Base-by-base conservation (phyloP, 1,140 invertebrate genomes). In the Eubasilissa regina region DNA sequence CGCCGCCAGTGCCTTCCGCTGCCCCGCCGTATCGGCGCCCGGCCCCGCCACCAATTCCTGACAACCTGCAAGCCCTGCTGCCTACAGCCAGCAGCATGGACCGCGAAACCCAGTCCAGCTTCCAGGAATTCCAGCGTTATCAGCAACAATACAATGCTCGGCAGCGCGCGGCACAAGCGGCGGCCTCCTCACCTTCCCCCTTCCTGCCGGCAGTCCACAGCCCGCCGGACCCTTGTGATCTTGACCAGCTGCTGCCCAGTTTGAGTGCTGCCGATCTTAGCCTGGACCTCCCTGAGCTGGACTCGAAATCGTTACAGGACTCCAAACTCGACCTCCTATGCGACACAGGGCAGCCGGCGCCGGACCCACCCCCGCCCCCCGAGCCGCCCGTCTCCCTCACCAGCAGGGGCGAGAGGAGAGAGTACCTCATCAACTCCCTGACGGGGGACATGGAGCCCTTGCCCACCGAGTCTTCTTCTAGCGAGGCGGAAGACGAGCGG, bases 371-470 rank as follows among this genome's bases (percentile, higher is more conserved):
- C 66, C 81, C 84, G 79, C 48, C 83, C 84, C 68, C 74, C 66
- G 84, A 35, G 64, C 79, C 77, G 76, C 84, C 66, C 80, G 81
- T 13, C 17, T 47, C 80, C 48, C 75, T 86, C 12, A 91, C 90
- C 4, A 89, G 89, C 4, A 86, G 87, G 15, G 90, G 90, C 0
- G 92, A 93, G 83, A 90, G 92, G 74, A 89, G 93, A 60, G 93
- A 95, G 84, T 94, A 95, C 89, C 91, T 97, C 3, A 95, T 97
- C 45, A 97, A 97, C 89, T 96, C 96, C 4, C 90, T 96, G 80
- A 97, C 96, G 6, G 96, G 96, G 12, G 92, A 95, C 81, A 86
- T 97, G 83, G 96, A 97, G 86, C 94, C 94, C 0, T 93, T 94
- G 91, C 91, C 92, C 4, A 94, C 91, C 81, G 93, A 94, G 80